These are phyloP conservation scores for Lithobates sylvaticus DNA, from an alignment of 2,797 vertebrate species.

Conservation along the genomic window DNA sequence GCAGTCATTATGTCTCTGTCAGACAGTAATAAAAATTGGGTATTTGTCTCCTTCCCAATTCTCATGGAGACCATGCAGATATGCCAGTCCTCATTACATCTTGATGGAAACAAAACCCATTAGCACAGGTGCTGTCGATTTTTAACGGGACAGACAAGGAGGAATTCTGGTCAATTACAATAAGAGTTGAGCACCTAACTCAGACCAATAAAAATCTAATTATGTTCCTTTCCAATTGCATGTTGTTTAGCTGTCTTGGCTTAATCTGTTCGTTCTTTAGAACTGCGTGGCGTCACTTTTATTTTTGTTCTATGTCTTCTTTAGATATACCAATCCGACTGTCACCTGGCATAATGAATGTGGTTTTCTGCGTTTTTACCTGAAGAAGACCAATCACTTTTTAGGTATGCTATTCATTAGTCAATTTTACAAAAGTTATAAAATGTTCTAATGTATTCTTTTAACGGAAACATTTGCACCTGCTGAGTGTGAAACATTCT, in stretches of 20 bases:
- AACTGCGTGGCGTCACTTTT: conserved; percentile 13
- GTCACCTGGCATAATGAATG: not conserved
- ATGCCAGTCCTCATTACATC: conserved; percentile 75
- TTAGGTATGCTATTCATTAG: too few relatives aligned
- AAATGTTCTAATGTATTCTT: too few relatives aligned
- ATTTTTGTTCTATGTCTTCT: conserved; percentile 13
- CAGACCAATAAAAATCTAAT: conserved; percentile 72
- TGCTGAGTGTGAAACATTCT: too few relatives aligned
- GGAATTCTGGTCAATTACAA: conserved; percentile 73
- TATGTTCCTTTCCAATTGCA: conserved; percentile 55
- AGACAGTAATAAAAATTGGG: conserved; percentile 73
- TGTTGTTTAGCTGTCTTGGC: conserved; percentile 53
- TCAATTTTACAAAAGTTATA: too few relatives aligned
- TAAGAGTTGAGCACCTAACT: conserved; percentile 68
- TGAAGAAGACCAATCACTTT: too few relatives aligned
- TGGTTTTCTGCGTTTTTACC: too few relatives aligned
- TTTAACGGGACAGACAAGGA: conserved; percentile 73
- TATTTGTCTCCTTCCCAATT: conserved; percentile 71
- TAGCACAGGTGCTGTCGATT: conserved; percentile 72
- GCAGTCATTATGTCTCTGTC: conserved; percentile 77
- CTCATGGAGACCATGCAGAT: conserved; percentile 69
- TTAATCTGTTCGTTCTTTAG: conserved; percentile 38
- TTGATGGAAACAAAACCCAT: conserved; percentile 76
- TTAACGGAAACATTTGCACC: too few relatives aligned
- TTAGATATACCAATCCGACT: not conserved